Percentiles rank a stretch among this genome's conserved stretches.
Conservation (phyloP, 2,888 invertebrate species). For the Pyralis farinalis region DNA sequence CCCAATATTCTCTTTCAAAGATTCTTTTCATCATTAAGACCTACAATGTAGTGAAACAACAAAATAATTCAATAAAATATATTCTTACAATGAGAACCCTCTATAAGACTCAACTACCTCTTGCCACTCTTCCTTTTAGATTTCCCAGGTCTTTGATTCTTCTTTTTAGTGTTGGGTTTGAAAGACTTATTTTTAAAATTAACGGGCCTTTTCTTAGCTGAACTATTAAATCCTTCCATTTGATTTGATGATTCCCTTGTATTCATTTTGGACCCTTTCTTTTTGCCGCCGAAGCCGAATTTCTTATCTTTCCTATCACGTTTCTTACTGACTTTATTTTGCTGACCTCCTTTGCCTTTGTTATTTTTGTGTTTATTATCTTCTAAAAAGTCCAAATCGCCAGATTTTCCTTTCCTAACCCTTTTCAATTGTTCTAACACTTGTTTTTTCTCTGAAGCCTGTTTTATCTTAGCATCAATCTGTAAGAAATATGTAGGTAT, state of each 20-base stretch:
- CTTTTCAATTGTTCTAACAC: constrained; percentile 96
- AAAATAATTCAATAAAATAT: too few relatives aligned
- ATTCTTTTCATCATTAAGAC: too few relatives aligned
- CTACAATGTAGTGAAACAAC: too few relatives aligned
- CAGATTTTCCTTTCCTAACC: constrained; percentile 91
- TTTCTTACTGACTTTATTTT: constrained; percentile 62
- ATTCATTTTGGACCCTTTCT: constrained; percentile 93
- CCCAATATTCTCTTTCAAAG: too few relatives aligned
- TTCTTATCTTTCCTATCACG: constrained; percentile 89
- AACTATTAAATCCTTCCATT: constrained; percentile 80
- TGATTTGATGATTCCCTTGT: constrained; percentile 89
- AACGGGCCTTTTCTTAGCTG: constrained; percentile 53
- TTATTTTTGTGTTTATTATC: constrained; percentile 70
- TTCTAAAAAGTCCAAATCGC: constrained; percentile 90
- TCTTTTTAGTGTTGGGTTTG: constrained; percentile 56
- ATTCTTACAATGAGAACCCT: too few relatives aligned
- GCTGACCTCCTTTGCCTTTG: constrained; percentile 38
- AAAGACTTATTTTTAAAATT: constrained; percentile 64
- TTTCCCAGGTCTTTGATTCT: constrained; percentile 80
- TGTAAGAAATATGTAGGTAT: too few relatives aligned
- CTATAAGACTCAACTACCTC: constrained; percentile 37
- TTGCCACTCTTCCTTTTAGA: constrained; percentile 67
- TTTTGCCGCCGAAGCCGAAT: constrained; percentile 98
- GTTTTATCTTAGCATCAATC: constrained; percentile 90
- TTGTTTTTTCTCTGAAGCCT: constrained; percentile 94